Percentiles rank a stretch among this genome's conserved stretches.
Evolutionary conservation across 2,888 invertebrate species (phyloP).

Genomic region (Aspidiotus destructor): DNA sequence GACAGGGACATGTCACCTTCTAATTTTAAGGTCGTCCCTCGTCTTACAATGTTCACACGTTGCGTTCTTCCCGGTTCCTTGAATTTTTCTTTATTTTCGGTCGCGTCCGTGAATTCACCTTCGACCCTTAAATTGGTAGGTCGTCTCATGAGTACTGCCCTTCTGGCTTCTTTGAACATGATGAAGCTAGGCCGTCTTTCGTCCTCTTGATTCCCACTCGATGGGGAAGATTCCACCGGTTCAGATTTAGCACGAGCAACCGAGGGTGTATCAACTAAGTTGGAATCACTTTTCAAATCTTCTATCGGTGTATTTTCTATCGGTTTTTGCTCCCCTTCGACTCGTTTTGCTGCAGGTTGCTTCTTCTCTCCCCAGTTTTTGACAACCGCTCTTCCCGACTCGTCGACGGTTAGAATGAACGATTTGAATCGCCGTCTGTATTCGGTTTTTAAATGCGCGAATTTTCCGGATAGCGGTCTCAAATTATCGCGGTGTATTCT

Average conservation of each 20-base stretch:
- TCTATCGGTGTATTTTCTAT: neutral
- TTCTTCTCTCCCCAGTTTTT: conserved; percentile 25
- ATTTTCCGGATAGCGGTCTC: conserved; percentile 19
- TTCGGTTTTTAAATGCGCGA: conserved; percentile 12
- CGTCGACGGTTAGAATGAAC: conserved; percentile 6
- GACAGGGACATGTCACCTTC: conserved; percentile 12
- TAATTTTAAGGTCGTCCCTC: conserved; percentile 15
- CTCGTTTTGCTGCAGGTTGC: neutral
- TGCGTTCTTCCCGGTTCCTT: neutral
- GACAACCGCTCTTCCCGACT: neutral
- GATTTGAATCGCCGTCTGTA: conserved; percentile 15
- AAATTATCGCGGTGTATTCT: conserved; percentile 19
- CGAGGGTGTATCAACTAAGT: conserved; percentile 2
- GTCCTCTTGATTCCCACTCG: conserved; percentile 14
- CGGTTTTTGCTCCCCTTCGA: neutral
- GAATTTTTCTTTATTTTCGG: conserved; percentile 21
- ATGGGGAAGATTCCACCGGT: neutral
- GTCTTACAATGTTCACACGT: neutral
- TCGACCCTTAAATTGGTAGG: conserved; percentile 15
- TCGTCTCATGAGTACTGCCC: conserved; percentile 6
- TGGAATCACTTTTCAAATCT: conserved; percentile 6
- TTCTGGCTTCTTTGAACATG: conserved; percentile 12
- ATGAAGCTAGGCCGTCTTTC: neutral
- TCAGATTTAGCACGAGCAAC: conserved; percentile 7
- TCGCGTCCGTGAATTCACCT: conserved; percentile 18